phyloP scores from a whole-genome alignment of 2,797 vertebrate genomes.

The Sebastolobus alascanus region DNA sequence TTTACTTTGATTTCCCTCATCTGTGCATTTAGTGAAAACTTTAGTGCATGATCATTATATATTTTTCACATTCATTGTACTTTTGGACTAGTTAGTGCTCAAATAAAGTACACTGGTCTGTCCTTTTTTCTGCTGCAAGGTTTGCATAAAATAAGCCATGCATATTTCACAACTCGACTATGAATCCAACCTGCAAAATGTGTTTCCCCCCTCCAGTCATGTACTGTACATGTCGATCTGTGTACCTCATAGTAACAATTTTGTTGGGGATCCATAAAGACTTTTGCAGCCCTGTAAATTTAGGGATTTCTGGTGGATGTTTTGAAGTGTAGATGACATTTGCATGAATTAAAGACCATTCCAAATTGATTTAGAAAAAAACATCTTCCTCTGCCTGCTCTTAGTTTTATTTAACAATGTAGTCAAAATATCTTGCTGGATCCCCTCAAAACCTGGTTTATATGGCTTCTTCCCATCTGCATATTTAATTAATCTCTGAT shows the following conservation, averaged over 20 bases:
- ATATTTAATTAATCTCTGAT: not conserved
- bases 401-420: too few relatives aligned
- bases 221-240: slow-evolving; percentile 2
- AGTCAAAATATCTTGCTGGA: too few relatives aligned
- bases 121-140: not conserved
- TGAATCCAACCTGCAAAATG: not conserved
- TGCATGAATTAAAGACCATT: too few relatives aligned
- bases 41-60: not conserved
- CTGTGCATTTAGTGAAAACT: not conserved
- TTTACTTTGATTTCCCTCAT: not conserved
- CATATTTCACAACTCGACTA: not conserved
- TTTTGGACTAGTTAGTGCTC: not conserved
- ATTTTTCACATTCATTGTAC: not conserved
- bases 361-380: too few relatives aligned
- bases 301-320: not conserved
- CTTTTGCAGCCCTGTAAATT: not conserved
- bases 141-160: rapidly evolving
- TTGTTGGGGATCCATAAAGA: not conserved
- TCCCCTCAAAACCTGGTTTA: too few relatives aligned
- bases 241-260: not conserved
- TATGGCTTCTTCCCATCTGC: not conserved
- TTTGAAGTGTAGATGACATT: not conserved
- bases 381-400: too few relatives aligned
- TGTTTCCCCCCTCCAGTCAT: not conserved
- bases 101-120: not conserved